Evolutionary conservation across 2,113 vertebrate species (phyloP).

Genomic region (Corythoichthys intestinalis): DNA sequence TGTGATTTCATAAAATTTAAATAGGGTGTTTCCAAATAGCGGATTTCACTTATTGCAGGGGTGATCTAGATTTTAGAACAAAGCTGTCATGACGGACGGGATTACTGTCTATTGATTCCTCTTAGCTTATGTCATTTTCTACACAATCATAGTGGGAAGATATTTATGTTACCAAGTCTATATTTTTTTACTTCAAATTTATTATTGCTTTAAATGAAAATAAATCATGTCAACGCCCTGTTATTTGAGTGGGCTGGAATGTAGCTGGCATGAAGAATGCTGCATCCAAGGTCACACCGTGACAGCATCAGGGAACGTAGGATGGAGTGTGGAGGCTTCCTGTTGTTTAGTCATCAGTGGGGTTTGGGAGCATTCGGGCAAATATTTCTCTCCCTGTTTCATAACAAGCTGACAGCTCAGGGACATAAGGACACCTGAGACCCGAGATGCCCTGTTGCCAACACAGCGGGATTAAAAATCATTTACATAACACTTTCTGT

Average conservation of each 20-base stretch:
- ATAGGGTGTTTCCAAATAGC: no score
- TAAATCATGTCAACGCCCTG: slow-evolving; percentile 64
- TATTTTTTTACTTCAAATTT: background rate
- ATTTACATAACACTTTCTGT: slow-evolving; percentile 33
- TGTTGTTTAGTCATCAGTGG: slow-evolving; percentile 59
- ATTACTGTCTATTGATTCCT: no score
- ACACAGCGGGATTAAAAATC: slow-evolving; percentile 20
- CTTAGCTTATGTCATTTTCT: no score
- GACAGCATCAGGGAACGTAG: slow-evolving; percentile 48
- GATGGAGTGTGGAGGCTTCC: slow-evolving; percentile 56
- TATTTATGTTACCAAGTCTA: background rate
- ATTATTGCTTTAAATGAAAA: slow-evolving; percentile 37
- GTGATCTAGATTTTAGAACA: no score
- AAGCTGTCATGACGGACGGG: no score
- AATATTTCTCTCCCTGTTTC: slow-evolving; percentile 37
- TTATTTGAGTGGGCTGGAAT: slow-evolving; percentile 43
- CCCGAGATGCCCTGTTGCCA: slow-evolving; percentile 8
- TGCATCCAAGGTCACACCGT: slow-evolving; percentile 60
- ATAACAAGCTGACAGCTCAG: slow-evolving; percentile 46
- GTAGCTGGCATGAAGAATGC: slow-evolving; percentile 39
- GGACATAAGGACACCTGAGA: slow-evolving; percentile 27
- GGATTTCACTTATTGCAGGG: no score
- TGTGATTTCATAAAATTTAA: no score
- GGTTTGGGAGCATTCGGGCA: slow-evolving; percentile 24
- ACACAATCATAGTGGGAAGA: no score